Evolutionary conservation across 2,888 invertebrate species (phyloP).

Genomic region (Melieria picta): DNA sequence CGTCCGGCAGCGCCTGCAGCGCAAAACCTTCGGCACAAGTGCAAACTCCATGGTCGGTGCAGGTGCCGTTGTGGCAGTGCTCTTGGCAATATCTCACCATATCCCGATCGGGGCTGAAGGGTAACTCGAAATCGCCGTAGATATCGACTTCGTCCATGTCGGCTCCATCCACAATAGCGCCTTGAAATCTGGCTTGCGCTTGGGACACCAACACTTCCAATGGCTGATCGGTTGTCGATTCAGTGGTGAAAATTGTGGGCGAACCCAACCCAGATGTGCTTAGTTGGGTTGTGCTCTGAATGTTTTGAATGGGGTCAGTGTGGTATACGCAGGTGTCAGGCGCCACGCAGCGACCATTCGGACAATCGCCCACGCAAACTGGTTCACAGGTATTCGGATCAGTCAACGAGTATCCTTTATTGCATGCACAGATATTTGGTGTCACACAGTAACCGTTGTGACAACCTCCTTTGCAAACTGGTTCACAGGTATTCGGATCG

Average conservation of each 20-base stretch:
- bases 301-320: conserved; percentile 44
- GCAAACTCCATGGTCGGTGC: conserved; percentile 55
- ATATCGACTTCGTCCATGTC: background rate
- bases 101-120: no score
- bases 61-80: conserved; percentile 53
- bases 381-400: conserved; percentile 41
- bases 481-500: conserved; percentile 26
- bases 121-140: background rate
- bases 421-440: conserved; percentile 77
- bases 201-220: conserved; percentile 44
- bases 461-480: conserved; percentile 68
- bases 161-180: conserved; percentile 45
- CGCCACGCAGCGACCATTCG: conserved; percentile 57
- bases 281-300: no score
- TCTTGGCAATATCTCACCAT: background rate
- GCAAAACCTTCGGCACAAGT: conserved; percentile 41
- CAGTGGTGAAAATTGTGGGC: background rate
- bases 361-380: conserved; percentile 40
- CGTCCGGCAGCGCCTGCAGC: conserved; percentile 28
- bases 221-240: background rate
- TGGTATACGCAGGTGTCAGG: conserved; percentile 65
- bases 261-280: background rate
- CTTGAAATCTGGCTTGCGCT: conserved; percentile 52
- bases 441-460: conserved; percentile 74
- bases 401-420: conserved; percentile 68